Evolutionary conservation across 2,888 invertebrate genomes (phyloP), one percentile per base, ranked within the genome.

Genomic region (Dryocosmus kuriphilus): DNA sequence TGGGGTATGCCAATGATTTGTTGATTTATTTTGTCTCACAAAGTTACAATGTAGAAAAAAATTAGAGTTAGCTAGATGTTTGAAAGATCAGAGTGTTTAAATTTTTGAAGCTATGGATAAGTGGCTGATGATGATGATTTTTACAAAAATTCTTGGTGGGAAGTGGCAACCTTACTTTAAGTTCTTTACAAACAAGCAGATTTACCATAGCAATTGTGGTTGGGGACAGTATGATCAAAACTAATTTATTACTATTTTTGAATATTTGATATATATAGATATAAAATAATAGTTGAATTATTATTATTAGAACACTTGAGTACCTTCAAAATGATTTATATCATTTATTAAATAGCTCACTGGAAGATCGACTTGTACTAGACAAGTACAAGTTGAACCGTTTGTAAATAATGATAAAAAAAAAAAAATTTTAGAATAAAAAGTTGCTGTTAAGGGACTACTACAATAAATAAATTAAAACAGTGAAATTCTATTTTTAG

Each of bases 311-410:
- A 46, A 46, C 46, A 46, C 22, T 61, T 61, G 61, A 61, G 7
- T 61, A 30, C 32, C 11, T 32, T 1, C 61, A 32, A 32, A 61
- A 61, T 61, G 32, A 61, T 61, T 61, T 61, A 61, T 61, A 61
- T 61, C 27, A 61, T 61, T 61, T 61, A 32, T 61, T 61, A 32
- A 61, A 61, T 61, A 30, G 27, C 14, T 30, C 61, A 61, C 22
- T 61, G 16, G 61, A 61, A 30, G 61, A 24, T 24, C 61, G 8
- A 19, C 8, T 61, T 16, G 27, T 22, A 3, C 19, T 61, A 32
- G 27, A 61, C 61, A 61, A 61, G 32, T 61, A 61, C 22, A 61
- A 61, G 32, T 6, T n/a, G n/a, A n/a, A n/a, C n/a, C n/a, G n/a
- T n/a, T n/a, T 35, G 7, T 35, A 35, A 35, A 35, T 35, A 8